These are phyloP conservation scores for Oreochromis mossambicus DNA, from an alignment of 2,797 vertebrate species.

Conservation along the genomic window DNA sequence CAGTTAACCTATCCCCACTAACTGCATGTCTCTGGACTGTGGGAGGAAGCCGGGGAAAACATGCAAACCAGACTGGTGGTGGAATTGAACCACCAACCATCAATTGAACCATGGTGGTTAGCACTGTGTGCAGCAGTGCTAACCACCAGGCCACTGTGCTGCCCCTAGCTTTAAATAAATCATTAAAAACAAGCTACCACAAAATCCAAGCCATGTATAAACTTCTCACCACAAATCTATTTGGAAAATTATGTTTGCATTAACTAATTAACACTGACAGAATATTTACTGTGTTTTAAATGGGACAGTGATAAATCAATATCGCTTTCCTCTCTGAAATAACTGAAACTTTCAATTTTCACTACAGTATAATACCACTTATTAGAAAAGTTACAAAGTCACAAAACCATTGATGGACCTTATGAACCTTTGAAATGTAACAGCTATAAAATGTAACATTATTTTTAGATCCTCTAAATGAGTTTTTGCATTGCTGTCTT, in stretches of 20 bases:
- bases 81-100: not conserved
- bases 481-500: not conserved
- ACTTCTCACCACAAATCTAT: not conserved
- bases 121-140: not conserved
- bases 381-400: not conserved
- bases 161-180: not conserved
- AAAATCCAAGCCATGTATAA: not conserved
- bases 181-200: not conserved
- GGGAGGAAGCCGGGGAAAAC: not conserved
- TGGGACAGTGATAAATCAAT: not conserved
- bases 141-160: not conserved
- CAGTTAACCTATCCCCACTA: not conserved
- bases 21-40: not conserved
- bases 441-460: not conserved
- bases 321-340: accelerated
- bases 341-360: not conserved
- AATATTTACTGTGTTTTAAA: not conserved
- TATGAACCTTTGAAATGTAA: not conserved
- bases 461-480: not conserved
- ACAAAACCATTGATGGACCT: not conserved
- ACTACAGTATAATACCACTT: not conserved
- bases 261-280: not conserved
- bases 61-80: not conserved
- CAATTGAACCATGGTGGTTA: too few relatives aligned
- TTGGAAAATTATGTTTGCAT: not conserved